Conservation (phyloP, 1,140 invertebrate genomes). For the Lysiphlebus fabarum region DNA sequence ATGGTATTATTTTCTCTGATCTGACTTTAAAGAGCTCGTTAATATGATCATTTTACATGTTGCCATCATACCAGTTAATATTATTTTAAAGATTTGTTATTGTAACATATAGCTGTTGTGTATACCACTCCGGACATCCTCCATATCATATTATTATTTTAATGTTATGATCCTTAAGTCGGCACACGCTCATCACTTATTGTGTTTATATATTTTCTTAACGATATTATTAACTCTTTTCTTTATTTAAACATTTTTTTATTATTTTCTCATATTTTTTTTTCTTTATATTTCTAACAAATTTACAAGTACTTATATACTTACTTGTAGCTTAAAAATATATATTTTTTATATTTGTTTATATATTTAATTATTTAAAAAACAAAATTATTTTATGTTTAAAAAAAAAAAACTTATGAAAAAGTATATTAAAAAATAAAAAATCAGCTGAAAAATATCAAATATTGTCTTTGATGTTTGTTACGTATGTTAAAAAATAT, state of each 20-base stretch:
- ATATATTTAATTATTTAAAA: no score
- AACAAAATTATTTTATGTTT: no score
- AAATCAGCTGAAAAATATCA: no score
- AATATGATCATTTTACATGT: constrained; percentile 33
- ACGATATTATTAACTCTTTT: not conserved
- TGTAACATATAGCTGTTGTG: constrained; percentile 19
- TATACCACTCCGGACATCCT: constrained; percentile 25
- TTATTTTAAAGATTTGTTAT: constrained; percentile 33
- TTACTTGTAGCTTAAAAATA: not conserved
- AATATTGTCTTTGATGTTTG: no score
- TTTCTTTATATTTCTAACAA: not conserved
- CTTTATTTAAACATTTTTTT: not conserved
- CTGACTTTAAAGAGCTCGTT: constrained; percentile 33
- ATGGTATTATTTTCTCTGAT: constrained; percentile 30
- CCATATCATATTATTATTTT: not conserved
- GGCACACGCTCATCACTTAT: not conserved
- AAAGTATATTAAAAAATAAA: no score
- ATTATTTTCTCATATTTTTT: constrained; percentile 1
- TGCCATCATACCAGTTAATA: constrained; percentile 33
- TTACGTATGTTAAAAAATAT: no score
- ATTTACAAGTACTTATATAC: no score
- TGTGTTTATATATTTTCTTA: not conserved
- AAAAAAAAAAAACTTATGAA: no score
- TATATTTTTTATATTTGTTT: no score
- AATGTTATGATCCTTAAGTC: constrained; percentile 5